phyloP scores from a whole-genome alignment of 2,888 invertebrate species.

The Erannis defoliaria region DNA sequence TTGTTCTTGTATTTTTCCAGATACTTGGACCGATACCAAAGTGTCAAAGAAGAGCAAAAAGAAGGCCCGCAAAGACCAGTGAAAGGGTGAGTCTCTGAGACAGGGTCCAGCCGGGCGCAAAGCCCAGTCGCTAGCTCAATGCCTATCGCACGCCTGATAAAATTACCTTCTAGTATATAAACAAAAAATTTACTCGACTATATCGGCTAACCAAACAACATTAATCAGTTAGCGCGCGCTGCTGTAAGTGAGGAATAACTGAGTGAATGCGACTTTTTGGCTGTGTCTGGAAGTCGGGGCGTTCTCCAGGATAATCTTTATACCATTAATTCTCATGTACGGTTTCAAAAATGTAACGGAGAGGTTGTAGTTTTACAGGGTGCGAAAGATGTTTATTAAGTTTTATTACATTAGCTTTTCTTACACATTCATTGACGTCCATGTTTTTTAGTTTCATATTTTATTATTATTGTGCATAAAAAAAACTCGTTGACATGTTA shows the following conservation, averaged over 20 bases:
- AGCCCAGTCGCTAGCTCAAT: constrained; percentile 77
- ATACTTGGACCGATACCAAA: constrained; percentile 92
- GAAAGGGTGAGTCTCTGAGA: constrained; percentile 69
- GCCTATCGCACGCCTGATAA: constrained; percentile 68
- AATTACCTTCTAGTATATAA: constrained; percentile 24
- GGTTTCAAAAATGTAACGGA: constrained; percentile 39
- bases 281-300: not conserved
- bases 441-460: constrained; percentile 84
- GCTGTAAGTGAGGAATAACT: not conserved
- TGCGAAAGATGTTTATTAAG: constrained; percentile 76
- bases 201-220: constrained; percentile 1
- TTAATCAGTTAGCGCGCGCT: not conserved
- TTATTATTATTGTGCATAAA: constrained; percentile 73
- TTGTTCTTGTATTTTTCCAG: constrained; percentile 68
- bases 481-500: constrained; percentile 77
- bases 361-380: constrained; percentile 78
- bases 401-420: constrained; percentile 67
- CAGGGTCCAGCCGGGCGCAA: constrained; percentile 62
- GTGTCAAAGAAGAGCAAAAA: constrained; percentile 91
- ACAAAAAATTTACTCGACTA: not conserved
- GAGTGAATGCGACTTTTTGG: not conserved
- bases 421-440: constrained; percentile 82
- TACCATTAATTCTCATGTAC: not conserved
- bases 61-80: constrained; percentile 91
- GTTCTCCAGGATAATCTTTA: not conserved